Conservation (phyloP, 2,113 vertebrate species). For the Amazona guildingii region DNA sequence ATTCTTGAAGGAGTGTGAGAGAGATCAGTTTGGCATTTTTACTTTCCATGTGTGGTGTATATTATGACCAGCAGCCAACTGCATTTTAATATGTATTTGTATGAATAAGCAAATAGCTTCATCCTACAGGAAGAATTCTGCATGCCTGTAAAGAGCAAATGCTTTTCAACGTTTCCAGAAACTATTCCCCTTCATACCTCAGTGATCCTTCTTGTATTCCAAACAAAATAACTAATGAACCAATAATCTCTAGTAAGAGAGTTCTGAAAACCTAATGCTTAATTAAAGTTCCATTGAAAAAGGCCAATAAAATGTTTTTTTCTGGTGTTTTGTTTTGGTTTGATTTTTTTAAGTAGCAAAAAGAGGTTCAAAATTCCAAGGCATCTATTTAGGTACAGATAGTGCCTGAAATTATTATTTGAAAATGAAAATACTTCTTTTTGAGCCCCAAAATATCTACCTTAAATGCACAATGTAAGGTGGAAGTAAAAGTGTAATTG, state of each 20-base stretch:
- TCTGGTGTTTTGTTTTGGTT: not conserved
- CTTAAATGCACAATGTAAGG: not conserved
- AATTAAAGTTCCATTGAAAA: not conserved
- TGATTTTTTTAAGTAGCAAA: not conserved
- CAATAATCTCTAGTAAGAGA: not conserved
- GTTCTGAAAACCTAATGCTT: not conserved
- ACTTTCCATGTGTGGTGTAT: not conserved
- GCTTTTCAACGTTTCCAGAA: not conserved
- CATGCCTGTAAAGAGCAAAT: not conserved
- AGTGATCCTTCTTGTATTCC: not conserved
- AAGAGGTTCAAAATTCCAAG: not conserved
- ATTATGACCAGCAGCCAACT: not conserved
- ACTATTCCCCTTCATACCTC: not conserved
- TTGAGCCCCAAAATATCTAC: not conserved
- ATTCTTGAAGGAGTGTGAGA: not conserved
- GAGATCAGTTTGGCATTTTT: not conserved
- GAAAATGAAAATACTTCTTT: not conserved
- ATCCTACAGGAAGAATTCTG: not conserved
- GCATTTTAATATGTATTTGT: not conserved
- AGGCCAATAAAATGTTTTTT: not conserved
- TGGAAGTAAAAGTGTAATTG: not conserved
- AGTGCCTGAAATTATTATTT: not conserved
- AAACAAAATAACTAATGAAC: not conserved
- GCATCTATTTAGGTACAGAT: not conserved
- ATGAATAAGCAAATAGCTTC: not conserved